A percentile compares a stretch with the other conserved stretches of the same genome.
Evolutionary conservation across 2,797 vertebrate genomes (phyloP).

Genomic region (Cottoperca gobio): DNA sequence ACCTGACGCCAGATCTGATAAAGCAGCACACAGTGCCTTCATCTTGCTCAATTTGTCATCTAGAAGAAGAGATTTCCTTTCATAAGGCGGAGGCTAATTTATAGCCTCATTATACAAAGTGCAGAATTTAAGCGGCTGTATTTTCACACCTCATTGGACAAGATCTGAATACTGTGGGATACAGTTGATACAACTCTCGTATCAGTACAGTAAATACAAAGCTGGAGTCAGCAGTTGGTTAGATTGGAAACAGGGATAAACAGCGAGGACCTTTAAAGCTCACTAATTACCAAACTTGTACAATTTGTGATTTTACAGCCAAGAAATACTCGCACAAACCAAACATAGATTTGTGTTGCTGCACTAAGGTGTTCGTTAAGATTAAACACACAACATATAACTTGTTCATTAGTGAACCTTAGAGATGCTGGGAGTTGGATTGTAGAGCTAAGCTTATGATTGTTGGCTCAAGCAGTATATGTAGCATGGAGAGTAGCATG

Average conservation of each 20-base stretch:
- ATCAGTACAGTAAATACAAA: not conserved
- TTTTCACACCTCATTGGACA: conserved; percentile 52
- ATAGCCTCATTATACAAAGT: conserved; percentile 37
- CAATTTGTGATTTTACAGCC: not conserved
- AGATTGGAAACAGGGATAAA: not conserved
- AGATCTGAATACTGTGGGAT: conserved; percentile 35
- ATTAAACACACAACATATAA: not conserved
- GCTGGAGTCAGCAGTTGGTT: not conserved
- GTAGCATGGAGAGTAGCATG: not conserved
- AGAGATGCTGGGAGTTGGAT: not conserved
- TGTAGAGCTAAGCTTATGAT: not conserved
- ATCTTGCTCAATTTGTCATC: conserved; percentile 67
- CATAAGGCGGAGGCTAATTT: conserved; percentile 38
- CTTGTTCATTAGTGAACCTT: too few relatives aligned
- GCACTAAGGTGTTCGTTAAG: not conserved
- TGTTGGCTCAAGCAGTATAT: not conserved
- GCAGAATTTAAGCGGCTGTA: conserved; percentile 37
- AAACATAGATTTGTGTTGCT: too few relatives aligned
- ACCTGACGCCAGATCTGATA: conserved; percentile 81
- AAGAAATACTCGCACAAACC: not conserved
- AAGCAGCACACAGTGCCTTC: conserved; percentile 56
- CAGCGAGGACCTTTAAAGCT: not conserved
- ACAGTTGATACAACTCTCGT: not conserved
- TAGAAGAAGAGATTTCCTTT: conserved; percentile 45
- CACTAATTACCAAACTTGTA: not conserved